Evolutionary conservation across 2,113 vertebrate genomes (phyloP), one percentile per base, ranked within the genome.

Genomic region (Pollimyrus isidori): DNA sequence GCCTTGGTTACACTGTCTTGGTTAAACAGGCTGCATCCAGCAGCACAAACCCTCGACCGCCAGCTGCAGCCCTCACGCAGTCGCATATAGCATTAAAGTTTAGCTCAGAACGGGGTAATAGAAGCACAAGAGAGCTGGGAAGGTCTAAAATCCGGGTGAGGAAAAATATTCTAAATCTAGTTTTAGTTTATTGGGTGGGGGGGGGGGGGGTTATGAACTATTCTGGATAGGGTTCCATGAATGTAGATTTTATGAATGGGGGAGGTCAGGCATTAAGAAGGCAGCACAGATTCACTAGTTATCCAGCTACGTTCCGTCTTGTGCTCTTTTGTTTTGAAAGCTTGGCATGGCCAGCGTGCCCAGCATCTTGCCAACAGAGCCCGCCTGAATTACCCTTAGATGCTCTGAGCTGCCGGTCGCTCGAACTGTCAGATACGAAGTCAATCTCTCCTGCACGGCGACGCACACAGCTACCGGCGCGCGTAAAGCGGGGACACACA

Each of bases 251-350:
- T 92, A 92, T 93, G 87, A 93, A 92, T 91, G 91, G 87, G 91
- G 89, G 90, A 89, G 82, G 39, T 76, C 9, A 73, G 46, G 26
- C 89, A 92, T 90, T 92, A 89, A 93, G 89, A 92, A 86, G 91
- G 88, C 91, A 21, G 90, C 89, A 91, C 91, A 92, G 92, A 89
- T 95, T 91, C 93, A 93, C 91, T 93, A 93, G 94, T 94, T 94
- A 94, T 94, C 93, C 94, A 92, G 91, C 91, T 92, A 87, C 56
- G 89, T 90, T 91, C 93, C 87, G 92, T 94, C 94, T 93, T 93
- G 91, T 91, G 91, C 91, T 91, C 91, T 92, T 95, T 95, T 95
- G 94, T 95, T 92, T 88, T n/a, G 0, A 80, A 88, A 87, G 90
- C 90, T 91, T 89, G 91, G 90, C 92, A 89, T 91, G 89, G 90